Conservation (phyloP, 1,140 invertebrate genomes). For the Pentalonia nigronervosa region DNA sequence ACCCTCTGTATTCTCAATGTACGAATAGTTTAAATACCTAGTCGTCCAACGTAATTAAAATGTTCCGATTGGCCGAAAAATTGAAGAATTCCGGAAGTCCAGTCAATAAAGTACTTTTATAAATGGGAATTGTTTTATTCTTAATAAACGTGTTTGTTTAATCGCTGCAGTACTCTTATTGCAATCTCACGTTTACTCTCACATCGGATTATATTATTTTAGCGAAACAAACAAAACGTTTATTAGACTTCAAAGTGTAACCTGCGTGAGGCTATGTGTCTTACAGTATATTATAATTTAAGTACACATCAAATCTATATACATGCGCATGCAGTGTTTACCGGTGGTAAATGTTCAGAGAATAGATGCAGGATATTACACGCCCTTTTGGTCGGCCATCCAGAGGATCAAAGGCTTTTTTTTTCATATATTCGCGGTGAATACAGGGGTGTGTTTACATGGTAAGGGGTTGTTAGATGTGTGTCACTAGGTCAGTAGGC, state of each 20-base stretch:
- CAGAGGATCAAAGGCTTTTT: neutral
- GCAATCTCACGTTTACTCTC: neutral
- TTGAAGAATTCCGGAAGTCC: neutral
- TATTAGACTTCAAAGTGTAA: neutral
- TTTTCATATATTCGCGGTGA: neutral
- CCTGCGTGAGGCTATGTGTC: neutral
- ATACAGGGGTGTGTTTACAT: conserved; percentile 30
- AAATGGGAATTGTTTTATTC: neutral
- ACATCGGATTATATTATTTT: neutral
- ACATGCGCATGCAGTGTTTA: no score
- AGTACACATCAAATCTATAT: neutral
- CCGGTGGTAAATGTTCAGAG: neutral
- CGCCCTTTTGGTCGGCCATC: neutral
- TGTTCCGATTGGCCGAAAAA: neutral
- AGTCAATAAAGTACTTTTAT: neutral
- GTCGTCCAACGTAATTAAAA: neutral
- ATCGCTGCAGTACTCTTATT: neutral
- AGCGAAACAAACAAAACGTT: neutral
- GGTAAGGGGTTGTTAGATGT: conserved; percentile 39
- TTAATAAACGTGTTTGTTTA: neutral
- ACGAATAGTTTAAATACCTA: neutral
- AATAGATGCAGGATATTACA: neutral
- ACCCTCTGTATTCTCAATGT: neutral
- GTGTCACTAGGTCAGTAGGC: conserved; percentile 41
- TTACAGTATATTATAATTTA: neutral